Base-by-base conservation (phyloP, 2,888 invertebrate genomes). In the Lordiphosa andalusiaca region DNA sequence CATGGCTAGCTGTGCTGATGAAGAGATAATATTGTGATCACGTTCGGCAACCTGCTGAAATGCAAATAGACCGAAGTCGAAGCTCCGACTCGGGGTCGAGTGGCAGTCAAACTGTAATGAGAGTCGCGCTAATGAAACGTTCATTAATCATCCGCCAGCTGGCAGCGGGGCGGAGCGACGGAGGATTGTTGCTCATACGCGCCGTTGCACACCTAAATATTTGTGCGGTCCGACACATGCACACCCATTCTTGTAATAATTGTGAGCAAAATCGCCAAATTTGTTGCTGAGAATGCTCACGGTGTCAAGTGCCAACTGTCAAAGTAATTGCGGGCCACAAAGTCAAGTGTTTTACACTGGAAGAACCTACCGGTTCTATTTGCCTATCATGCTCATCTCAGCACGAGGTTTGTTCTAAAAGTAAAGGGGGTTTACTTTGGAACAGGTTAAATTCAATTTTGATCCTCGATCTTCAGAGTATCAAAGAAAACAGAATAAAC, bases 1-100 rank as follows among this genome's bases (percentile, higher is more conserved):
- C 53, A 38, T 44, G 10, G 33, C n/a, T n/a, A n/a, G n/a, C 19
- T 33, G 64, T 65, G 53, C 72, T 83, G 76, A 85, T 86, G 86
- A 84, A 84, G 84, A 77, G 74, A 83, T 86, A 84, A 84, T 84
- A 86, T 86, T 84, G 86, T 76, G 82, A 85, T 81, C 78, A 86
- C 76, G 86, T 81, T 74, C 78, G 73, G 73, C 64, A 73, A 84
- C 71, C 73, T 81, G 78, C 69, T 65, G 75, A 81, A 86, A 82
- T 82, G 86, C 74, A 75, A 82, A 63, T 59, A 53, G 47, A 48
- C 13, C 33, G n/a, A 21, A 30, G 58, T 33, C 38, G 44, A 30
- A 30, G 3, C 30, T 44, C 25, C 30, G 44, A 13, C 51, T 23
- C 23, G 46, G 38, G 57, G 56, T 53, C 66, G 49, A 54, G 40